Base-by-base conservation (phyloP, 2,888 invertebrate species). In the Meteorus colon region DNA sequence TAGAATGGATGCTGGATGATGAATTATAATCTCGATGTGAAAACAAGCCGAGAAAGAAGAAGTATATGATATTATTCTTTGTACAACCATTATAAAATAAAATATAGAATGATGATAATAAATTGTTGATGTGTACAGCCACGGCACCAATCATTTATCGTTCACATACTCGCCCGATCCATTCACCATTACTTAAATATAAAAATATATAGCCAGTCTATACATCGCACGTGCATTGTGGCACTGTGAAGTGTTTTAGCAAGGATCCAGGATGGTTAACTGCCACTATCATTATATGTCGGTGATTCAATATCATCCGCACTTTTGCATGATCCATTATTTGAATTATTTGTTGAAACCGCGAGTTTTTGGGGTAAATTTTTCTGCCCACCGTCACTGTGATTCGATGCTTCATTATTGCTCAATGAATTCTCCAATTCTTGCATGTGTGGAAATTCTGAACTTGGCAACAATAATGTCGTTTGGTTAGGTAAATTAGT, bases 121-220 rank as follows among this genome's bases (percentile, higher is more conserved):
- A 55, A 55, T 55, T 19, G 19, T 55, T 37, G n/a, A 41, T 16
- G 14, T 37, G 19, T 65, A 65, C 19, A 65, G 85, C 85, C 85
- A 85, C 85, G 85, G 84, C 85, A 79, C 84, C 82, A 78, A 78
- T 82, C 72, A 74, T 51, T 37, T 51, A 16, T 69, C 24, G 14
- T 65, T 65, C 63, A 31, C 29, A 31, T 63, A 31, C 24, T 31
- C 24, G 24, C 59, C 24, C 27, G 37, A 45, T 41, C 59, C 55
- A 34, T 29, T 80, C 78, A 80, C 75, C 78, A 86, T 89, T 87
- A 89, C 88, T 88, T 89, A 72, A 88, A 88, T 87, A 86, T 88
- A 89, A 89, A 89, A 89, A 89, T 89, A 89, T 89, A 89, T 89
- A 89, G 89, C 89, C 89, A 89, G 89, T 89, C 89, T 89, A 89